Conservation (phyloP, 2,113 vertebrate species). For the Thermophis baileyi region DNA sequence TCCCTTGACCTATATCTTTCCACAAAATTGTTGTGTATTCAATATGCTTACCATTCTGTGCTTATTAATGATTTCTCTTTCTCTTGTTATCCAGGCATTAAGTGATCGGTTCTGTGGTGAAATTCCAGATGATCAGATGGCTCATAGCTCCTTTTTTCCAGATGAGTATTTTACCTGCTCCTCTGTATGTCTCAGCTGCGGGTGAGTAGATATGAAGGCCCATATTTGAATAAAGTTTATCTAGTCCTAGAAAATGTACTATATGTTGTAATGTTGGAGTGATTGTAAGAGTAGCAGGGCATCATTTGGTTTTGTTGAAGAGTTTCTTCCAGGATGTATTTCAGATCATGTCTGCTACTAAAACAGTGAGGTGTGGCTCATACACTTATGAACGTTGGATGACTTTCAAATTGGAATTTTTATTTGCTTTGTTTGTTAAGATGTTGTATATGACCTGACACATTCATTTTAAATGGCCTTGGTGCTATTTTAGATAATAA, state of each 20-base stretch:
- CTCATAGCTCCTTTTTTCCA: slow-evolving; percentile 95
- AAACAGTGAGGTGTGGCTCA: neutral
- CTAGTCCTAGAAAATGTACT: neutral
- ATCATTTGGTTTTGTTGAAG: neutral
- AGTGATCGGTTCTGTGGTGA: slow-evolving; percentile 96
- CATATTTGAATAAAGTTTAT: neutral
- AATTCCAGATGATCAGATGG: slow-evolving; percentile 90
- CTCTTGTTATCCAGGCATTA: slow-evolving; percentile 75
- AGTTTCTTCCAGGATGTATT: neutral
- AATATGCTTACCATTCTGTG: neutral
- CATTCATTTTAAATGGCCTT: neutral
- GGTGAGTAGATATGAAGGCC: slow-evolving; percentile 74
- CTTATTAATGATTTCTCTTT: slow-evolving; percentile 24
- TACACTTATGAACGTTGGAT: neutral
- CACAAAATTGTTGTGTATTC: neutral
- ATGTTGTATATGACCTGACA: neutral
- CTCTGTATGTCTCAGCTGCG: slow-evolving; percentile 92
- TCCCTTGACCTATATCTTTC: neutral
- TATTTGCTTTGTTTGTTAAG: neutral
- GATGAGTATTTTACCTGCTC: slow-evolving; percentile 99
- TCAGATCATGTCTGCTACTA: neutral
- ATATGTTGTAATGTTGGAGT: neutral
- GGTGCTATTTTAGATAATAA: neutral
- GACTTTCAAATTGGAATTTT: neutral
- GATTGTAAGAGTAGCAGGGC: neutral